phyloP scores from a whole-genome alignment of 2,888 invertebrate species.

The Diarsia brunnea region DNA sequence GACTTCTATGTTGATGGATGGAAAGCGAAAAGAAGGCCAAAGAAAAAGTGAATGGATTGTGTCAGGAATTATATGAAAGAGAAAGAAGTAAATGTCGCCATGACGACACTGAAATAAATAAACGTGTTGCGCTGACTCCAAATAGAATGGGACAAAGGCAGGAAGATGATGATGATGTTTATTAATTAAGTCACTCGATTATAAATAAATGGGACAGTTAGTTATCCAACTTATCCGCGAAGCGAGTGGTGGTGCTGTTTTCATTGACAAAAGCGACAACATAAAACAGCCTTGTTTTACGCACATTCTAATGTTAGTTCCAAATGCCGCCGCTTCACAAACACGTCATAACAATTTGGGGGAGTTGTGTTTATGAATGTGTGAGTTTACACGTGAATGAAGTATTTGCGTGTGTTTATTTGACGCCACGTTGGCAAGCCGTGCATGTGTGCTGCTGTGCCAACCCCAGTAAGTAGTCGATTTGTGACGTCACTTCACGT shows the following conservation, averaged over 20 bases:
- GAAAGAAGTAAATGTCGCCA: too few relatives aligned
- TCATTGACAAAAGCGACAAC: background rate
- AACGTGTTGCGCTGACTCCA: too few relatives aligned
- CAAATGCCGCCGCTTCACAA: background rate
- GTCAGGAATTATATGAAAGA: too few relatives aligned
- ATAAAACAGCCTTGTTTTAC: background rate
- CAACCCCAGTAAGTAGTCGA: background rate
- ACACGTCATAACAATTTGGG: background rate
- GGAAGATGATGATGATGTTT: too few relatives aligned
- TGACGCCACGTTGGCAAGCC: background rate
- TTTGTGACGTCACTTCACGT: slow-evolving; percentile 21
- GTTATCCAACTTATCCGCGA: background rate
- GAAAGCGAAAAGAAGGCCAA: too few relatives aligned
- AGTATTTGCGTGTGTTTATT: background rate
- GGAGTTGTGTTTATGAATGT: too few relatives aligned
- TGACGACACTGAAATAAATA: too few relatives aligned
- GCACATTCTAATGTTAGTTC: background rate
- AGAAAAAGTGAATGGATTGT: too few relatives aligned
- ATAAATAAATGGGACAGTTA: background rate
- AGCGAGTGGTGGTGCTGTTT: background rate
- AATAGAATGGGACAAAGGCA: too few relatives aligned
- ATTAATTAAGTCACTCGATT: too few relatives aligned
- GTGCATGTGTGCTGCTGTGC: slow-evolving; percentile 9
- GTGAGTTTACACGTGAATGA: too few relatives aligned
- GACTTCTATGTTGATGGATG: too few relatives aligned